Evolutionary conservation across 2,797 vertebrate genomes (phyloP), one percentile per base, ranked within the genome.

Genomic region (Hemitrygon akajei): DNA sequence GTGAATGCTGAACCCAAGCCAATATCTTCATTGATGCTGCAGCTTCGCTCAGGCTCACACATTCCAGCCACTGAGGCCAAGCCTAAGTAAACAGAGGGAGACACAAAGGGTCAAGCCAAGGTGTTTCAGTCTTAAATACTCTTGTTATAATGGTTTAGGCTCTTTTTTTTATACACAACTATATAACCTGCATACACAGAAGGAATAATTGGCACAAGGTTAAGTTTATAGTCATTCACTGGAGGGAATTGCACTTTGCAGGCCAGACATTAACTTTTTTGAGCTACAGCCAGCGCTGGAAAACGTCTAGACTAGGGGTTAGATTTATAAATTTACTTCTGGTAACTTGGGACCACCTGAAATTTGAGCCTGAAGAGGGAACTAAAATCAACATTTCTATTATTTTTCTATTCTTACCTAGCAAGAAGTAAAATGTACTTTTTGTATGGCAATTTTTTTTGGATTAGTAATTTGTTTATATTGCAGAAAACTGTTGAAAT

Each of bases 1-100:
- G 99, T 99, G 97, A 99, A 99, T 95, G 99, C 98, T 94, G 98
- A 99, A 94, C 98, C 98, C 94, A 99, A 97, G 96, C 99, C 99
- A 96, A 99, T 99, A 97, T 99, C 98, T 98, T 99, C 98, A 96
- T 99, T 99, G 98, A 99, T 99, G 97, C 98, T 99, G 97, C 98
- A 99, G 96, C 99, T 99, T 96, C 99, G 97, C 96, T 99, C 99
- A 79, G 98, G 98, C 97, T 99, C 99, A 95, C 98, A 99, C 99
- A 99, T 99, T 97, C 99, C 99, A 97, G 98, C 98, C 95, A 99
- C 99, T 47, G 98, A 99, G 95, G 99, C 98, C 97, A 99, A 97
- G 96, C 99, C 98, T 99, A 97, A 96, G 96, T 96, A 97, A 97
- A 97, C 96, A 98, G 96, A 96, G 95, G 97, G 96, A 97, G 96